phyloP scores from a whole-genome alignment of 2,888 invertebrate species.

The Smittia sp. region DNA sequence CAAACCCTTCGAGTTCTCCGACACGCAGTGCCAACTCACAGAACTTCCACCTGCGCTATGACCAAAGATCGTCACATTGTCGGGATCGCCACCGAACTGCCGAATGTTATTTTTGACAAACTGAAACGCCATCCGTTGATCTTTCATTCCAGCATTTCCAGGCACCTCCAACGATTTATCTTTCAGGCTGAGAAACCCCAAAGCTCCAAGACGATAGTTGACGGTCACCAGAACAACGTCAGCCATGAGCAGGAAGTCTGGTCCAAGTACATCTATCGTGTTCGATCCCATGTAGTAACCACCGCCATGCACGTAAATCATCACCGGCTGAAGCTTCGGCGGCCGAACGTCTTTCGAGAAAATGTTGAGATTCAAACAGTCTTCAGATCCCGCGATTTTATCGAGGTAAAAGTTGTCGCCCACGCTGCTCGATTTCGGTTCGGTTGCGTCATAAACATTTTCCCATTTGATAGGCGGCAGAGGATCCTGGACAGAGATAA shows the following conservation, averaged over 20 bases:
- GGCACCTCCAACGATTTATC: constrained; percentile 55
- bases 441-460: constrained; percentile 5
- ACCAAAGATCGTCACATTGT: constrained; percentile 57
- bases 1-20: constrained; percentile 53
- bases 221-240: constrained; percentile 35
- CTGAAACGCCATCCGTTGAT: constrained; percentile 56
- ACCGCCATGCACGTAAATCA: constrained; percentile 40
- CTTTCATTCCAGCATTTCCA: constrained; percentile 58
- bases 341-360: constrained; percentile 21
- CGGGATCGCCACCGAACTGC: constrained; percentile 56
- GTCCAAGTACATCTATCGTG: background rate
- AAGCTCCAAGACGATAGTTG: constrained; percentile 35
- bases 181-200: constrained; percentile 53
- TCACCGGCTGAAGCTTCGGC: constrained; percentile 17
- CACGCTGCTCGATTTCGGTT: background rate
- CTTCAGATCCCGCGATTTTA: constrained; percentile 13
- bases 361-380: constrained; percentile 31
- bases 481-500: constrained; percentile 18
- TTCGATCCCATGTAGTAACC: background rate
- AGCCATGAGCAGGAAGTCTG: constrained; percentile 32
- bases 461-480: background rate
- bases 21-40: constrained; percentile 55
- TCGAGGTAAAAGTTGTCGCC: background rate
- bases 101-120: constrained; percentile 56
- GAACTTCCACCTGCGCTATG: constrained; percentile 57